These are phyloP conservation scores for Chironomus riparius DNA, from an alignment of 2,888 invertebrate species.

Conservation along the genomic window DNA sequence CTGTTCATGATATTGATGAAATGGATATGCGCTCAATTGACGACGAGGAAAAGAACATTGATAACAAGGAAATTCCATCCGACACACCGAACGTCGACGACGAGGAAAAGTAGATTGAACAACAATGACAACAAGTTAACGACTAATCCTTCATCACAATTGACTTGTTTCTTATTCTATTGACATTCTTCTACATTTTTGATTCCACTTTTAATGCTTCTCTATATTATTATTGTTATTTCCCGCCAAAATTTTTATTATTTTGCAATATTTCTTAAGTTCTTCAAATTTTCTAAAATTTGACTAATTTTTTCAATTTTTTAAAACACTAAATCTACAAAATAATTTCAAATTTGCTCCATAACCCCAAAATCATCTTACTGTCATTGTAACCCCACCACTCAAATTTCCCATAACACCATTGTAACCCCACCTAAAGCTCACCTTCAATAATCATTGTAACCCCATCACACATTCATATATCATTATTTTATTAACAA, in stretches of 20 bases:
- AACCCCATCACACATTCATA: background rate
- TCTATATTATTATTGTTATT: background rate
- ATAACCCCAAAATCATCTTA: background rate
- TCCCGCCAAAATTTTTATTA: no score
- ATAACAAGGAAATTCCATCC: background rate
- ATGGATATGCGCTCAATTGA: conserved; percentile 5
- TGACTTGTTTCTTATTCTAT: background rate
- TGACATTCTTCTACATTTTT: background rate
- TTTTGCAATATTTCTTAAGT: no score
- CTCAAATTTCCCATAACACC: no score
- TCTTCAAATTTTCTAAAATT: no score
- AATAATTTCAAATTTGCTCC: no score
- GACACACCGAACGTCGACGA: background rate
- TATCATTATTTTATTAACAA: background rate
- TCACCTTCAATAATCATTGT: background rate
- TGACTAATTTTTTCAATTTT: no score
- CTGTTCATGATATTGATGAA: background rate
- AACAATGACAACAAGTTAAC: background rate
- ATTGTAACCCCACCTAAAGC: background rate
- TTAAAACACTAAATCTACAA: no score
- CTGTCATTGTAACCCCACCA: no score
- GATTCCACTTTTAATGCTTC: background rate
- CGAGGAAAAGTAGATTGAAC: background rate
- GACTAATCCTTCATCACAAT: background rate
- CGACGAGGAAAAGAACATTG: background rate